These are phyloP conservation scores for Pediacus dermestoides DNA, from an alignment of 2,888 invertebrate species.

Conservation along the genomic window DNA sequence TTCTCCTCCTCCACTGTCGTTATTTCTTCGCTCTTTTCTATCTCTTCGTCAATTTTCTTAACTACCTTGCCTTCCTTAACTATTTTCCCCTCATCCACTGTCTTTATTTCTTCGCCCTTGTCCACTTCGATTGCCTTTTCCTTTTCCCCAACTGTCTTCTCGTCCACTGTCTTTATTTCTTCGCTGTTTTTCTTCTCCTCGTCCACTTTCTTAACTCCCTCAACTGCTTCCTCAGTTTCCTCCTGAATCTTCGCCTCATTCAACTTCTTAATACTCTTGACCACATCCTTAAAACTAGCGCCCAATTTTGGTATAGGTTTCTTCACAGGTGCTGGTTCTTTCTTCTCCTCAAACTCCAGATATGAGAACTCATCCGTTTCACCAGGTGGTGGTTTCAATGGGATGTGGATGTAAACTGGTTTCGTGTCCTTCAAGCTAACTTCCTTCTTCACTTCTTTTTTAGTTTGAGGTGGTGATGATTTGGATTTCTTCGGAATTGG, in stretches of 20 bases:
- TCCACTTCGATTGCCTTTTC: background rate
- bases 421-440: conserved; percentile 26
- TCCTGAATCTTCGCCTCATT: conserved; percentile 7
- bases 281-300: conserved; percentile 3
- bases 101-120: conserved; percentile 7
- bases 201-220: conserved; percentile 18
- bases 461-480: conserved; percentile 33
- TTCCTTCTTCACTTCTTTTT: conserved; percentile 25
- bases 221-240: conserved; percentile 17
- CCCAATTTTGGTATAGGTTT: background rate
- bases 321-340: conserved; percentile 11
- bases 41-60: background rate
- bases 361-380: conserved; percentile 46
- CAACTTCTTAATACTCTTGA: conserved; percentile 1
- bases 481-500: conserved; percentile 15
- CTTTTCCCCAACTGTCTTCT: background rate
- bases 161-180: conserved; percentile 9
- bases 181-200: conserved; percentile 13
- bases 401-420: conserved; percentile 47
- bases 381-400: conserved; percentile 46
- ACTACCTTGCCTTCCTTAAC: conserved; percentile 11
- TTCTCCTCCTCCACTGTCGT: conserved; percentile 14
- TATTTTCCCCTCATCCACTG: conserved; percentile 1
- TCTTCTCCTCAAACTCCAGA: conserved; percentile 39
- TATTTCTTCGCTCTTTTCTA: conserved; percentile 10